A percentile compares a stretch with the other conserved stretches of the same genome.
These are phyloP conservation scores for Pseudopleuronectes americanus DNA, from an alignment of 2,797 vertebrate genomes.

Conservation along the genomic window DNA sequence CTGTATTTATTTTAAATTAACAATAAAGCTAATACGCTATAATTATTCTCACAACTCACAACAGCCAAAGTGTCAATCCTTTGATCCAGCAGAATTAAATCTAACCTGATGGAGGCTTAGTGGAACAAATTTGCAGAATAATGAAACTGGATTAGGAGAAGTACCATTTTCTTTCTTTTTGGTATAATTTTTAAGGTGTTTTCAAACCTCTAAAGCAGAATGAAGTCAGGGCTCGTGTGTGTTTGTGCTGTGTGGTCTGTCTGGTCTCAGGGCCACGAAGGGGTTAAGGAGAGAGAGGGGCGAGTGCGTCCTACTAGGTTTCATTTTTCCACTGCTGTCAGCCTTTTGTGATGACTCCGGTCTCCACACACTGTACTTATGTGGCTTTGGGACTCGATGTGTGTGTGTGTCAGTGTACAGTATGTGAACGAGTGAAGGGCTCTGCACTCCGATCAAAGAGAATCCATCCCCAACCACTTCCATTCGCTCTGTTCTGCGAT, in stretches of 20 bases:
- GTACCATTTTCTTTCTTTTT: neutral
- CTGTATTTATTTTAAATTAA: too few relatives aligned
- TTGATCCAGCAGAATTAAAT: too few relatives aligned
- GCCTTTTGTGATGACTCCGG: constrained; percentile 65
- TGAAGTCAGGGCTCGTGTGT: neutral
- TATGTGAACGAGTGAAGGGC: constrained; percentile 35
- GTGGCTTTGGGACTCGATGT: constrained; percentile 55
- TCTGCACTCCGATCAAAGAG: constrained; percentile 41
- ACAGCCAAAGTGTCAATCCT: too few relatives aligned
- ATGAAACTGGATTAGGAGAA: neutral
- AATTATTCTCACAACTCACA: too few relatives aligned
- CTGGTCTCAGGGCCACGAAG: constrained; percentile 26
- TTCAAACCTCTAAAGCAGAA: neutral
- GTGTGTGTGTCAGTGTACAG: constrained; percentile 23
- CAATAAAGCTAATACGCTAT: too few relatives aligned
- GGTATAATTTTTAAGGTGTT: neutral
- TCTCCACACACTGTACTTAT: constrained; percentile 60
- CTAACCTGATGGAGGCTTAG: neutral
- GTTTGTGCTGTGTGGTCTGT: constrained; percentile 8
- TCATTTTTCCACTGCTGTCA: constrained; percentile 72
- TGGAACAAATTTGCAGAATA: neutral
- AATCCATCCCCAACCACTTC: constrained; percentile 16
- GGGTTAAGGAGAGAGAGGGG: constrained; percentile 52
- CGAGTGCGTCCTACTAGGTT: constrained; percentile 45
- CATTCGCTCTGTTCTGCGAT: constrained; percentile 5